Base-by-base conservation (phyloP, 2,888 invertebrate species). In the Chloroclystis v-ata region DNA sequence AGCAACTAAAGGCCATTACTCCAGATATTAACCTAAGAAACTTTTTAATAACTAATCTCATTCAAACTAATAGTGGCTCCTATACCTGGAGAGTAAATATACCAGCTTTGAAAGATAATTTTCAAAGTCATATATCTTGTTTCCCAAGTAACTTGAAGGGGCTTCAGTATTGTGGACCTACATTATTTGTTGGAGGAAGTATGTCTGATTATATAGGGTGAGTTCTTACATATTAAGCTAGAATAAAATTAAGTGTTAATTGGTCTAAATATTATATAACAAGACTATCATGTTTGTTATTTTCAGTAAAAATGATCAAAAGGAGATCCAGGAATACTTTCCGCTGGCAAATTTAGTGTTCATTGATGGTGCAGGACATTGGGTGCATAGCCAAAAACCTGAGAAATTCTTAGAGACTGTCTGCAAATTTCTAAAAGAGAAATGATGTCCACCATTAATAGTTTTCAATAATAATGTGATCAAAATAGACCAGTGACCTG, bases 381-480 rank as follows among this genome's bases (percentile, higher is more conserved):
- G 97, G 95, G 92, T 98, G 0, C 98, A 99, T 73, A 93, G 95
- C 56, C 97, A 98, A 54, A 94, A 97, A 72, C 97, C 98, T 1
- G 78, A 89, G 5, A 92, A 93, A 56, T 96, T 97, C 75, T 74
- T 95, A 14, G 89, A 91, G 39, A 61, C 89, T 40, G 85, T 92
- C 26, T 81, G 90, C 57, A 87, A 89, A 57, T 95, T 94, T 77
- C 73, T 94, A 54, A 86, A 89, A 60, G 79, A 82, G 28, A 87
- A 85, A 63, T 86, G 69, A 57, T 10, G 29, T 11, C 20, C 20
- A 20, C 20, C 20, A 32, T 41, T 35, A 9, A 14, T 37, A 43
- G 28, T 59, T n/a, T 14, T 32, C 55, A 50, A 60, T 60, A 49
- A 59, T 52, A 57, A 62, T 65, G 62, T 65, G 61, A 56, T 54